Conservation (phyloP, 2,113 vertebrate genomes). For the Cyphotilapia sp. region DNA sequence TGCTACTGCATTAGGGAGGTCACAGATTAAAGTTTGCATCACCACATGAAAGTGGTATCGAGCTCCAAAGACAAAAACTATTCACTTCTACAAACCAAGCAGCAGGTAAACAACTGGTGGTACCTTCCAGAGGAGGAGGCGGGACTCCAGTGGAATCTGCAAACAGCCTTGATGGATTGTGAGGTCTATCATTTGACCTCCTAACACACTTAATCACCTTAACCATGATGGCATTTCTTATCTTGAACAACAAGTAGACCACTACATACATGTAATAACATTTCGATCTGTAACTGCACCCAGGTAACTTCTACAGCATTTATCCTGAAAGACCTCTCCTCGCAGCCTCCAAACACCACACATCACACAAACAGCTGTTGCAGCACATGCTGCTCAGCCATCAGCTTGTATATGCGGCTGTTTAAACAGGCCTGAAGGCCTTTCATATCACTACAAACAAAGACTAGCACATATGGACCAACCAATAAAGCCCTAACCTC, state of each 20-base stretch:
- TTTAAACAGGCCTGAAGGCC: slow-evolving; percentile 67
- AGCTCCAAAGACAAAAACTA: neutral
- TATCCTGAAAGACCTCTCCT: slow-evolving; percentile 37
- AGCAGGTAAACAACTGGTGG: neutral
- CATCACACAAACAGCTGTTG: slow-evolving; percentile 65
- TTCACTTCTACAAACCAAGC: neutral
- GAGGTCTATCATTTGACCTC: neutral
- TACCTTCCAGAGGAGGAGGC: neutral
- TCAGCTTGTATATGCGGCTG: slow-evolving; percentile 54
- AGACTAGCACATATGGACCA: slow-evolving; percentile 46
- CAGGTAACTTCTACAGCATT: slow-evolving; percentile 6
- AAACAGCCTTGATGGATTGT: neutral
- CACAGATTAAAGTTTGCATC: neutral
- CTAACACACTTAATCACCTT: neutral
- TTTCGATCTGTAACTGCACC: neutral
- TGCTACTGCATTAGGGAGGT: neutral
- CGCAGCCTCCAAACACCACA: slow-evolving; percentile 56
- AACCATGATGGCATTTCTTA: neutral
- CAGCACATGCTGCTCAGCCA: slow-evolving; percentile 66
- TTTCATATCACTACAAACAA: slow-evolving; percentile 64
- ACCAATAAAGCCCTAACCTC: slow-evolving; percentile 64
- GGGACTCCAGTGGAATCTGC: neutral
- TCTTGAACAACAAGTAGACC: neutral
- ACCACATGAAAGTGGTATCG: neutral
- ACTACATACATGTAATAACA: neutral